Conservation (phyloP, 2,888 invertebrate genomes). For the Brachypalpus laphriformis region DNA sequence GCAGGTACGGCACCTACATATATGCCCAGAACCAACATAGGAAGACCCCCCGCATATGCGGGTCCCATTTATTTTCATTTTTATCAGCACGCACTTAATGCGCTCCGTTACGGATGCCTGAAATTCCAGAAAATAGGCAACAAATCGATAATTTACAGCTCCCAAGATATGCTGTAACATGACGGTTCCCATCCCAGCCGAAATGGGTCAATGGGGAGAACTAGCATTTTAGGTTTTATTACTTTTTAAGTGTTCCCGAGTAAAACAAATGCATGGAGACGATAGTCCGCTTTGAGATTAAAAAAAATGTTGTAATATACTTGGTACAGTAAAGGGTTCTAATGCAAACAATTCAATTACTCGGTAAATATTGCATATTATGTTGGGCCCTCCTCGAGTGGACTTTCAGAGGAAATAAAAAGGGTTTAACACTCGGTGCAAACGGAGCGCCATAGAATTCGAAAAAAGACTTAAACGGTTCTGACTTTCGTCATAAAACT, state of each 20-base stretch:
- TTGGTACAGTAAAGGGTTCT: background rate
- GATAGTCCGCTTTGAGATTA: background rate
- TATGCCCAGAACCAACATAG: no score
- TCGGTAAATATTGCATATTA: conserved; percentile 21
- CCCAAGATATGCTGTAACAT: background rate
- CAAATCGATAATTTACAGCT: conserved; percentile 51
- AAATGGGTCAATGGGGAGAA: conserved; percentile 61
- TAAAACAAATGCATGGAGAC: conserved; percentile 2
- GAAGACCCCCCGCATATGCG: background rate
- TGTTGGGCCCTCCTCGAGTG: conserved; percentile 10
- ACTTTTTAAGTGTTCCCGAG: conserved; percentile 41
- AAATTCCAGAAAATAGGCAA: conserved; percentile 47
- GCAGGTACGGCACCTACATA: background rate
- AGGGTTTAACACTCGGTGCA: conserved; percentile 24
- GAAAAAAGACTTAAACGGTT: conserved; percentile 43
- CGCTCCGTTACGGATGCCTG: conserved; percentile 45
- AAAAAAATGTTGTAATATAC: background rate
- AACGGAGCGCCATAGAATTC: conserved; percentile 41
- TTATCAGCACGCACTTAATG: conserved; percentile 64
- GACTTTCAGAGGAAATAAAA: conserved; percentile 6
- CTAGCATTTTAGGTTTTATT: conserved; percentile 52
- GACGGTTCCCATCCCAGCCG: conserved; percentile 24
- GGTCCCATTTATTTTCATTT: conserved; percentile 44
- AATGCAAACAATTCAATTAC: conserved; percentile 43
- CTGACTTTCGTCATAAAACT: conserved; percentile 44